phyloP scores from a whole-genome alignment of 1,140 invertebrate species.

The Cryptotermes secundus region DNA sequence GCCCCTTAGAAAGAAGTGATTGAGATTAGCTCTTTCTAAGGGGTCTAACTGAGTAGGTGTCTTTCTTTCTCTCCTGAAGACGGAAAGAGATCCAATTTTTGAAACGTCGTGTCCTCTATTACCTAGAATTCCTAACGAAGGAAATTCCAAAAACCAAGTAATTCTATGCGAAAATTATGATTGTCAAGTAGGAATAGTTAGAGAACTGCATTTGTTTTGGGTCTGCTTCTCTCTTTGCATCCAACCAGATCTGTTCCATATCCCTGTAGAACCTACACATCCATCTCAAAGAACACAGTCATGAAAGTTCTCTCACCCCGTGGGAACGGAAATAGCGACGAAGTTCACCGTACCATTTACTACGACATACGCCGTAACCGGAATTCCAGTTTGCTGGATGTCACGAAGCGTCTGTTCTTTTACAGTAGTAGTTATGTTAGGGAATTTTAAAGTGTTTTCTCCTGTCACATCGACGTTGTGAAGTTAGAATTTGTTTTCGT shows the following conservation, averaged over 20 bases:
- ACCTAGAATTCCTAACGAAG: too few relatives aligned
- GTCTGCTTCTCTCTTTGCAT: background rate
- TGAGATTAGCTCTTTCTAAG: too few relatives aligned
- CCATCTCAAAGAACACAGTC: slow-evolving; percentile 10
- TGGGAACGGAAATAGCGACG: slow-evolving; percentile 24
- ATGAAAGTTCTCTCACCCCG: background rate
- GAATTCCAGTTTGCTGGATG: slow-evolving; percentile 42
- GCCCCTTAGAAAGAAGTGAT: too few relatives aligned
- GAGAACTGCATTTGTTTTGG: background rate
- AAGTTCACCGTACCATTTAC: slow-evolving; percentile 47
- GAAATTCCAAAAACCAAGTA: too few relatives aligned
- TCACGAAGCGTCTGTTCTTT: slow-evolving; percentile 43
- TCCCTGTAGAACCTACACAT: background rate
- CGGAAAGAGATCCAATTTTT: too few relatives aligned
- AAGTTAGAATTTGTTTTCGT: slow-evolving; percentile 41
- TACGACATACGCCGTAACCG: slow-evolving; percentile 46
- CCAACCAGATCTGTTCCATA: background rate
- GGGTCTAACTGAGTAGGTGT: too few relatives aligned
- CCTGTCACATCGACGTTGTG: slow-evolving; percentile 45
- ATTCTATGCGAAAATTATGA: slow-evolving; percentile 23
- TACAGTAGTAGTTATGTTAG: slow-evolving; percentile 43
- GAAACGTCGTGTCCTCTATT: too few relatives aligned
- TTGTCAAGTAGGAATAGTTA: slow-evolving; percentile 28
- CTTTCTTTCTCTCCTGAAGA: too few relatives aligned
- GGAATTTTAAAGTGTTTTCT: slow-evolving; percentile 45